A percentile compares a stretch with the other conserved stretches of the same genome.
Conservation (phyloP, 2,888 invertebrate genomes). For the Dryobota labecula region DNA sequence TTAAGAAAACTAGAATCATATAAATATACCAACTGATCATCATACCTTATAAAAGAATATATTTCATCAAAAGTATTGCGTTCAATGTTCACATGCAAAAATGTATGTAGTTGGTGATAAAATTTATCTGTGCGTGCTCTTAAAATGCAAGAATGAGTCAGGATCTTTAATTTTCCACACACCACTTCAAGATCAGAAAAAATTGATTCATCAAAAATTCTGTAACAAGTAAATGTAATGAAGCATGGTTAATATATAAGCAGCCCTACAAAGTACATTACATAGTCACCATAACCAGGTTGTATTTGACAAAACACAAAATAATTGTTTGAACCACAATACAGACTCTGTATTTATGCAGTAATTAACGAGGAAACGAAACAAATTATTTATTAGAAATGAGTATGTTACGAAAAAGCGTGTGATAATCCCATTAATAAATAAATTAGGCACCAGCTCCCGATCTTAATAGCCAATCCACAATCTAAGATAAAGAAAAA, state of each 20-base stretch:
- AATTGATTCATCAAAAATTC: conserved; percentile 91
- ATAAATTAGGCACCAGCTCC: conserved; percentile 31
- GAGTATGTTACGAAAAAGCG: conserved; percentile 44
- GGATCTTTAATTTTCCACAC: conserved; percentile 90
- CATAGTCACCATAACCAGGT: conserved; percentile 12
- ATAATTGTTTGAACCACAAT: conserved; percentile 8
- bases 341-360: background rate
- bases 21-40: conserved; percentile 16
- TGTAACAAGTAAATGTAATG: conserved; percentile 79
- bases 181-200: conserved; percentile 91
- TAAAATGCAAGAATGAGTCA: conserved; percentile 91
- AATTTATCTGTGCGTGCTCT: conserved; percentile 91
- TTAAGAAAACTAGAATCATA: conserved; percentile 8
- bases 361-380: conserved; percentile 5
- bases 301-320: conserved; percentile 13
- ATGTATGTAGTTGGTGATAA: conserved; percentile 89
- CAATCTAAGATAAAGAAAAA: conserved; percentile 4
- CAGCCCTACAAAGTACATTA: conserved; percentile 18
- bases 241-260: conserved; percentile 32
- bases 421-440: conserved; percentile 14
- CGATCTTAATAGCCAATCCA: conserved; percentile 47
- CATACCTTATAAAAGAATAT: conserved; percentile 89
- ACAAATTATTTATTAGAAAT: conserved; percentile 19
- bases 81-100: conserved; percentile 88
- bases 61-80: conserved; percentile 88